Evolutionary conservation across 2,888 invertebrate species (phyloP).

Genomic region (Drosophila nigricruria): DNA sequence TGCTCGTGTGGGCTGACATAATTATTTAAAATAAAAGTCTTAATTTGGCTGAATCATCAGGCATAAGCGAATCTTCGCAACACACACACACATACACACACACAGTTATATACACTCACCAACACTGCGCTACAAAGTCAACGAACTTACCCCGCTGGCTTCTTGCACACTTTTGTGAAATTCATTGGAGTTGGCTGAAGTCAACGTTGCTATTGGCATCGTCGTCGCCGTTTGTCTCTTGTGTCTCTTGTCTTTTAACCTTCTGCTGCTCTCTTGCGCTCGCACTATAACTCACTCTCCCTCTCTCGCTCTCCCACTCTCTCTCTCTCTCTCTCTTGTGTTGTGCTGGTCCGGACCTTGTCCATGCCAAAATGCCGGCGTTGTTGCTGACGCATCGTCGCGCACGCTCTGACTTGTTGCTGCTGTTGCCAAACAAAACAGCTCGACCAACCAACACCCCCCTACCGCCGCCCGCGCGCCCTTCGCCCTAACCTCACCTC

Average conservation of each 20-base stretch:
- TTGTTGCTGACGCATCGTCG: conserved; percentile 65
- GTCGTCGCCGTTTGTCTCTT: conserved; percentile 38
- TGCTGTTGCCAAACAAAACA: conserved; percentile 28
- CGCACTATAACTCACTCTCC: background rate
- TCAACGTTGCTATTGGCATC: conserved; percentile 28
- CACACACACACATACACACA: conserved; percentile 23
- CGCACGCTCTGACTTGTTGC: conserved; percentile 48
- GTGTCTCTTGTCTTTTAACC: conserved; percentile 31
- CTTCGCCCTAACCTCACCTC: background rate
- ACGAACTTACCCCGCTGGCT: conserved; percentile 58
- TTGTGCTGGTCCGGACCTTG: conserved; percentile 56
- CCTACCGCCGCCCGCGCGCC: background rate
- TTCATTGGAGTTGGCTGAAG: conserved; percentile 33
- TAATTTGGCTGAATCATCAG: conserved; percentile 69
- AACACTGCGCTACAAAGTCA: conserved; percentile 67
- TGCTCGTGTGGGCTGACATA: conserved; percentile 61
- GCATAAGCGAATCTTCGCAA: conserved; percentile 29
- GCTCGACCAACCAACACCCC: background rate
- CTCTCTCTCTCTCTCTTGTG: background rate
- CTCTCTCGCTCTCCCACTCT: background rate
- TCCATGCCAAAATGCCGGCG: conserved; percentile 45
- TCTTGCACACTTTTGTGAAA: conserved; percentile 73
- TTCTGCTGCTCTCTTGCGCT: background rate
- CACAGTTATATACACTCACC: background rate
- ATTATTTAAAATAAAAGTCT: conserved; percentile 72